Evolutionary conservation across 2,113 vertebrate genomes (phyloP).

Genomic region (Sigmodon hispidus): DNA sequence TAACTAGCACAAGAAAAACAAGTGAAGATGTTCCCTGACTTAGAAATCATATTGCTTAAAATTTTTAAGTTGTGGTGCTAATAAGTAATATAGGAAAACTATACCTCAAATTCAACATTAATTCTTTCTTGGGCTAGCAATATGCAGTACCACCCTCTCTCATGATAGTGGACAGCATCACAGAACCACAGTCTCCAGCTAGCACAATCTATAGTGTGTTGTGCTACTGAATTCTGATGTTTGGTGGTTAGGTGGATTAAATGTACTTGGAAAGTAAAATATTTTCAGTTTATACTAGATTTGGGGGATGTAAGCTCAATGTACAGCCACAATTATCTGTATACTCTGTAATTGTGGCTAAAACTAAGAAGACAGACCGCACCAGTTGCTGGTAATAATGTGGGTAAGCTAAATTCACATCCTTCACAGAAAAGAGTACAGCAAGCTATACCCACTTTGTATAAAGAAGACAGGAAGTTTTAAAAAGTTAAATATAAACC

Average conservation of each 20-base stretch:
- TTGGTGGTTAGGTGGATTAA: background rate
- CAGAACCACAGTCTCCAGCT: background rate
- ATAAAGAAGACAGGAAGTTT: background rate
- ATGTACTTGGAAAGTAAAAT: background rate
- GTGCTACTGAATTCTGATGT: background rate
- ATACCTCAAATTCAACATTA: background rate
- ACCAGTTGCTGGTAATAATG: background rate
- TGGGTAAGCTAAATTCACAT: background rate
- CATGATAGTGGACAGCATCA: too few relatives aligned
- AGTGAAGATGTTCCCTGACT: background rate
- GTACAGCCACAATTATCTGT: background rate
- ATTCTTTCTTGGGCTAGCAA: background rate
- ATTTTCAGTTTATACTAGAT: background rate
- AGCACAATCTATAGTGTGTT: background rate
- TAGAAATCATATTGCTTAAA: background rate
- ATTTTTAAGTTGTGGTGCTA: background rate
- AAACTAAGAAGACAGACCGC: background rate
- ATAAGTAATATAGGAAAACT: background rate
- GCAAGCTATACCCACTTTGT: background rate
- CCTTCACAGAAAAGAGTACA: background rate
- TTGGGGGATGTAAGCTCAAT: background rate
- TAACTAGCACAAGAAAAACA: background rate
- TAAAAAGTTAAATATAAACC: background rate
- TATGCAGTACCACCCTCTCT: background rate
- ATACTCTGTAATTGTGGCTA: background rate